Evolutionary conservation across 2,797 vertebrate genomes (phyloP).

Genomic region (Tapirus indicus): DNA sequence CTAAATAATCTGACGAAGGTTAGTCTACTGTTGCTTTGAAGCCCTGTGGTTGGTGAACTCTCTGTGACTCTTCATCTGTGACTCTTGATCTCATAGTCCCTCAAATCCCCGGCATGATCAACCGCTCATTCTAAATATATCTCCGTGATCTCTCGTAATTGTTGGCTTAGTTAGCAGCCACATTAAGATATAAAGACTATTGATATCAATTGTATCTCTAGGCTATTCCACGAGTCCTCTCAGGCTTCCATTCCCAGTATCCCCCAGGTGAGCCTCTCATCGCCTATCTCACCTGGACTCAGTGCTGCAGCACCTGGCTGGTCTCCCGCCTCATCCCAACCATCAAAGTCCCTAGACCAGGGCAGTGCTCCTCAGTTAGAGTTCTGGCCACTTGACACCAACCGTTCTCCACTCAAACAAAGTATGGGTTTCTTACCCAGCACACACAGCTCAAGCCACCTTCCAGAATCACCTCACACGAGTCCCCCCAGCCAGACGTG

Average conservation of each 20-base stretch:
- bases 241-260: not conserved
- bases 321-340: no score
- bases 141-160: constrained; percentile 59
- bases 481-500: not conserved
- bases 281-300: not conserved
- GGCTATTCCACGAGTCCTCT: not conserved
- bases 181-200: not conserved
- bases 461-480: not conserved
- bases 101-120: constrained; percentile 34
- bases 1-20: not conserved
- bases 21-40: constrained; percentile 14
- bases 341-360: no score
- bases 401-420: not conserved
- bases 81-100: constrained; percentile 22
- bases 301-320: not conserved
- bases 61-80: constrained; percentile 16
- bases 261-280: not conserved
- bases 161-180: constrained; percentile 23
- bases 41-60: not conserved
- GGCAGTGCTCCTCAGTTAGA: not conserved
- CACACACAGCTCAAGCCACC: not conserved
- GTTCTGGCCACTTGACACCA: no score
- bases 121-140: constrained; percentile 27
- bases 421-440: not conserved
- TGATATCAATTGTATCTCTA: not conserved